Conservation (phyloP, 2,797 vertebrate genomes). For the Poeciliopsis gracilis region DNA sequence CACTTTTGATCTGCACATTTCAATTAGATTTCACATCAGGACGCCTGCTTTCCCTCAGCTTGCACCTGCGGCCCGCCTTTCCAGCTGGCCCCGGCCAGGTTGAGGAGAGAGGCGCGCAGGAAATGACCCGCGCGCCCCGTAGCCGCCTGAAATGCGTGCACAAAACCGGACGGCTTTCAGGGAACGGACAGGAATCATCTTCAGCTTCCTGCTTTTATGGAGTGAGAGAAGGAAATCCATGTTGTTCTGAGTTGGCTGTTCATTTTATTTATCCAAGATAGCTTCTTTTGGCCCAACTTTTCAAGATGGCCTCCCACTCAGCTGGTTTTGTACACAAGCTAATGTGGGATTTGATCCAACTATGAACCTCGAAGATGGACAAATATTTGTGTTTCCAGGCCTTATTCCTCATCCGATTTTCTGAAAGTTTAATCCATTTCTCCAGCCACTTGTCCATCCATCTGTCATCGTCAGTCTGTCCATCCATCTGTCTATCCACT, state of each 20-base stretch:
- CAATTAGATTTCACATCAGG: constrained; percentile 85
- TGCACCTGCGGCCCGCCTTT: constrained; percentile 75
- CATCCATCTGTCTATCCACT: background rate
- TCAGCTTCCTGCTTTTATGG: constrained; percentile 21
- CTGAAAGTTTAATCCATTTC: background rate
- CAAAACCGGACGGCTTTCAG: constrained; percentile 36
- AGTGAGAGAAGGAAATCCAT: background rate
- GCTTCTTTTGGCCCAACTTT: constrained; percentile 21
- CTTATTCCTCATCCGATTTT: background rate
- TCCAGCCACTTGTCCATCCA: background rate
- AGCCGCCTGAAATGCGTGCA: constrained; percentile 33
- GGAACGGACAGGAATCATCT: constrained; percentile 3
- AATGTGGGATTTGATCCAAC: background rate
- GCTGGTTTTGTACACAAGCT: background rate
- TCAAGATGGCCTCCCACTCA: constrained; percentile 49
- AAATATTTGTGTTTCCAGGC: background rate
- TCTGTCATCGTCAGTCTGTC: background rate
- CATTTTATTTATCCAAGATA: background rate
- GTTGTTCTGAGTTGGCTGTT: constrained; percentile 1
- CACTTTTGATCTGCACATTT: constrained; percentile 84
- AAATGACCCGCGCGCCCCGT: constrained; percentile 32
- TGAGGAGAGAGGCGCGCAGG: constrained; percentile 43
- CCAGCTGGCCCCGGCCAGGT: constrained; percentile 42
- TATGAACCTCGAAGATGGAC: background rate
- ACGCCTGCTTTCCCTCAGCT: constrained; percentile 76